Percentiles rank a stretch among this genome's conserved stretches.
Evolutionary conservation across 2,113 vertebrate species (phyloP).

Genomic region (Hippocampus barbouri): DNA sequence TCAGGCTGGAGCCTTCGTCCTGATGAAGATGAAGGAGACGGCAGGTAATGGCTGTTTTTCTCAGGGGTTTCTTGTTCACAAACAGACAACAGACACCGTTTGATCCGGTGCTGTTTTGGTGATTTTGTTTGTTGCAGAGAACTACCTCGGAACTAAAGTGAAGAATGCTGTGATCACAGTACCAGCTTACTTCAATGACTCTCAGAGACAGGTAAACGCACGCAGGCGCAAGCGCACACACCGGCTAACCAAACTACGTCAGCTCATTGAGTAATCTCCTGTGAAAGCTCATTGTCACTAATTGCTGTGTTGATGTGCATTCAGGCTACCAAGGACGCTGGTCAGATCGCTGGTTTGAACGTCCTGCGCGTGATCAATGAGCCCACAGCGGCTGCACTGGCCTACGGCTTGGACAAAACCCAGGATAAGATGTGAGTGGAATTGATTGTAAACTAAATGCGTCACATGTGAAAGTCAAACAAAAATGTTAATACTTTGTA

Average conservation of each 20-base stretch:
- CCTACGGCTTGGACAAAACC: conserved; percentile 97
- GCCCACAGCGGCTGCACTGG: conserved; percentile 93
- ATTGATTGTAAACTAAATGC: background rate
- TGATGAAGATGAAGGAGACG: conserved; percentile 99
- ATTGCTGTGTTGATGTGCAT: conserved; percentile 4
- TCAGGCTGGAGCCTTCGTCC: conserved; percentile 91
- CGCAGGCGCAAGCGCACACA: background rate
- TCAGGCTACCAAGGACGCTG: conserved; percentile 96
- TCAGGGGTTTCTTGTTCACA: background rate
- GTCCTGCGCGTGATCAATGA: conserved; percentile 97
- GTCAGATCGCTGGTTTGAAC: conserved; percentile 93
- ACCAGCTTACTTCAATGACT: conserved; percentile 98
- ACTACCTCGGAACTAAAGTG: conserved; percentile 85
- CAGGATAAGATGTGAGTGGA: conserved; percentile 91
- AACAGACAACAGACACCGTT: background rate
- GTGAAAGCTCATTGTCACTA: too few relatives aligned
- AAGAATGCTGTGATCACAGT: conserved; percentile 98
- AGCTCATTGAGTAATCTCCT: too few relatives aligned
- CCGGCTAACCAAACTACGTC: background rate
- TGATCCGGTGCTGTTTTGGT: background rate
- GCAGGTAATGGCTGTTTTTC: conserved; percentile 75
- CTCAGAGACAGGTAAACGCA: conserved; percentile 89
- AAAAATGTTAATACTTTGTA: background rate
- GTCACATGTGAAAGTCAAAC: background rate
- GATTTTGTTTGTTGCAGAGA: conserved; percentile 75